Percentiles rank a stretch among this genome's conserved stretches.
Conservation (phyloP, 2,113 vertebrate genomes). For the Silurus asotus region DNA sequence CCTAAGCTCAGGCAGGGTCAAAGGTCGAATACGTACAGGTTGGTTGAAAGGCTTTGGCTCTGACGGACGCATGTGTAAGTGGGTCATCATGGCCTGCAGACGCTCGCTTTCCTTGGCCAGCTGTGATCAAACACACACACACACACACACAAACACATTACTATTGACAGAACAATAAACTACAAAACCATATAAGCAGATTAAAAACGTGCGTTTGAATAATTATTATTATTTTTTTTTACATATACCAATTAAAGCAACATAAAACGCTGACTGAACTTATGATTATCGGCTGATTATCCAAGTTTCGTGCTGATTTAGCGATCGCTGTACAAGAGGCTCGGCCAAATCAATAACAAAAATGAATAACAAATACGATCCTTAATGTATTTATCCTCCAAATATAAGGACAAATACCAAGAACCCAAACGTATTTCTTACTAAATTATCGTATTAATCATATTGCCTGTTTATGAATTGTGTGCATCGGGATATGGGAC, state of each 20-base stretch:
- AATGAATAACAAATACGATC: no score
- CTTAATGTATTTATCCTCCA: no score
- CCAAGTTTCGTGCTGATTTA: background rate
- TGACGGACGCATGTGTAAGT: slow-evolving; percentile 98
- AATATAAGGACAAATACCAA: no score
- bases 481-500: no score
- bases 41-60: slow-evolving; percentile 99
- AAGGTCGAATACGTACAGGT: slow-evolving; percentile 79
- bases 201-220: background rate
- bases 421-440: no score
- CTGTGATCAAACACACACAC: slow-evolving; percentile 66
- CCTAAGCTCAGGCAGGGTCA: background rate
- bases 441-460: no score
- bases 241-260: background rate
- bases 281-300: no score
- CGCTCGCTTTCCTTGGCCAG: slow-evolving; percentile 97
- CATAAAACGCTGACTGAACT: background rate
- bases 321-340: background rate
- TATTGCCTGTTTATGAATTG: no score
- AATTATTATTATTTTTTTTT: background rate
- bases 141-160: slow-evolving; percentile 16
- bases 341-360: background rate
- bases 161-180: background rate
- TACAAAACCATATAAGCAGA: background rate
- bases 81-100: slow-evolving; percentile 98